Percentiles rank a stretch among this genome's conserved stretches.
These are phyloP conservation scores for Conger conger DNA, from an alignment of 2,113 vertebrate species.

Conservation along the genomic window DNA sequence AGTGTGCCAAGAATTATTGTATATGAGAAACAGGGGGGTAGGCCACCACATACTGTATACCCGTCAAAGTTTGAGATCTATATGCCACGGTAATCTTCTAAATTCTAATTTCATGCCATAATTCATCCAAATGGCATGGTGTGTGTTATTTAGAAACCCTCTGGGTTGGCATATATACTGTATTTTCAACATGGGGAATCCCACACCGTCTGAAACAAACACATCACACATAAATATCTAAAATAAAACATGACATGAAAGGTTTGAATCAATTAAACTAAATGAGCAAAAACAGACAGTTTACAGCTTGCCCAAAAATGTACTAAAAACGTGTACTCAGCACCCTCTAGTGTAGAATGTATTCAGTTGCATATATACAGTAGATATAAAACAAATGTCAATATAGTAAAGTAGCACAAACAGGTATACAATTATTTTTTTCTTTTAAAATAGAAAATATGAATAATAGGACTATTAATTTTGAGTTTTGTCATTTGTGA, in stretches of 20 bases:
- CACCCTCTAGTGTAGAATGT: slow-evolving; percentile 11
- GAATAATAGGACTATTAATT: too few relatives aligned
- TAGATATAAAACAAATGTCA: too few relatives aligned
- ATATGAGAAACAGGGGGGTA: background rate
- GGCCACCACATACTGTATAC: background rate
- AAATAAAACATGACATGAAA: background rate
- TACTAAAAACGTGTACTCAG: background rate
- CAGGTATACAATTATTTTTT: background rate
- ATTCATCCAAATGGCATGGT: background rate
- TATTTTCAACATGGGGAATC: background rate
- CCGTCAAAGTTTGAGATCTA: background rate
- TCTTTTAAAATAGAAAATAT: too few relatives aligned
- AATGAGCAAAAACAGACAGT: background rate
- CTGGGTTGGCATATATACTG: background rate
- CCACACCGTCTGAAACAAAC: background rate
- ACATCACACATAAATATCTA: background rate
- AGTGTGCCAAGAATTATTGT: background rate
- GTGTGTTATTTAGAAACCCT: background rate
- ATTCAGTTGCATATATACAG: background rate
- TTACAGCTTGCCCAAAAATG: background rate
- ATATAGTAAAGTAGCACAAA: too few relatives aligned
- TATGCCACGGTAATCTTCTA: background rate
- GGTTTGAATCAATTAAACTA: background rate
- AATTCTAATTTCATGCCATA: background rate
- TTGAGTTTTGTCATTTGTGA: too few relatives aligned